Evolutionary conservation across 1,140 invertebrate species (phyloP).

Genomic region (Drosophila seguyi): DNA sequence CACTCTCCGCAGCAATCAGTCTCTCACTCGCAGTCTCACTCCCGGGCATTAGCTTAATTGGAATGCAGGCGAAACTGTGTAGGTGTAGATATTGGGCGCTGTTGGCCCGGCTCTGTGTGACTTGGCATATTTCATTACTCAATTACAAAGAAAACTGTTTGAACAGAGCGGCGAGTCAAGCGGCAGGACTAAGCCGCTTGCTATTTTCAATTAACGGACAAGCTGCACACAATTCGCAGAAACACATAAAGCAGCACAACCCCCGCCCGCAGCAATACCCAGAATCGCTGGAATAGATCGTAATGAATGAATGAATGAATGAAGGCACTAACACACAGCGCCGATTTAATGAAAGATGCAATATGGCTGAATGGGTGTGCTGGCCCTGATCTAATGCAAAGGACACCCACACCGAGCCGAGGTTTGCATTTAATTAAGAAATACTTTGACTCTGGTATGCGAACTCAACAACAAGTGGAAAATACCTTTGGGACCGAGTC

Average conservation of each 20-base stretch:
- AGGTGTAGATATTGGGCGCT: constrained; percentile 12
- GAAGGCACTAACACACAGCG: constrained; percentile 15
- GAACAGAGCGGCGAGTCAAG: constrained; percentile 8
- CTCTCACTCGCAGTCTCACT: constrained; percentile 4
- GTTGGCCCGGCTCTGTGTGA: constrained; percentile 16
- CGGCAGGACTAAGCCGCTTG: constrained; percentile 38
- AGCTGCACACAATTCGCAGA: constrained; percentile 31
- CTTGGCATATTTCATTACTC: constrained; percentile 70
- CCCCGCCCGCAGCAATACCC: neutral
- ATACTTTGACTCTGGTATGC: constrained; percentile 48
- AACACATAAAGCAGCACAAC: neutral
- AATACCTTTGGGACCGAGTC: constrained; percentile 21
- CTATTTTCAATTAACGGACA: constrained; percentile 73
- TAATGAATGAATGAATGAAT: constrained; percentile 24
- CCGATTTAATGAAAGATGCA: constrained; percentile 52
- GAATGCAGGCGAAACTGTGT: constrained; percentile 34
- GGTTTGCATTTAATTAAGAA: constrained; percentile 67
- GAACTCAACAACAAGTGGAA: constrained; percentile 28
- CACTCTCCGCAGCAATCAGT: constrained; percentile 20
- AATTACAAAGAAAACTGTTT: constrained; percentile 73
- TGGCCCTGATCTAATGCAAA: constrained; percentile 50
- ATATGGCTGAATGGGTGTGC: constrained; percentile 31
- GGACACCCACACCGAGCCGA: constrained; percentile 12
- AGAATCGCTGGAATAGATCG: constrained; percentile 2
- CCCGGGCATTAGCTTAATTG: constrained; percentile 56